Base-by-base conservation (phyloP, 2,797 vertebrate species). In the Cossypha dichroa region DNA sequence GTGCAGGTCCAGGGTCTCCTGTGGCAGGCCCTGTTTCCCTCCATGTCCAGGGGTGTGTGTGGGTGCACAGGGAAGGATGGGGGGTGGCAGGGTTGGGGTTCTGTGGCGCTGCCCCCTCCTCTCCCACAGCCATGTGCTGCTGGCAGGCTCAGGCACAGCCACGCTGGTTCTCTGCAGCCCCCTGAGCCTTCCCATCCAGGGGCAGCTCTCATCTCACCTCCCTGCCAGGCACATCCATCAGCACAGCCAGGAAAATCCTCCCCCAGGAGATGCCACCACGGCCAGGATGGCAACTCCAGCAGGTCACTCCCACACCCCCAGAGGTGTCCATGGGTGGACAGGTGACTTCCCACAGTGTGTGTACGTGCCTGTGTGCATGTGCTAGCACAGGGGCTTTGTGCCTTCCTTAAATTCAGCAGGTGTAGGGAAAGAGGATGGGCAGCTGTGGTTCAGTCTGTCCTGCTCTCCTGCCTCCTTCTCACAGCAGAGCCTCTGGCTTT, bases 231-330 rank as follows among this genome's bases (percentile, higher is more conserved):
- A 48, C 62, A 40, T 48, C 62, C 76, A 33, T 18, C 29, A n/a
- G 51, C 76, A 79, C 41, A 59, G 83, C 13, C 13, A 2, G 66
- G 74, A 56, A 20, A 66, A 36, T 34, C 10, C 14, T 38, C 6
- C 9, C 26, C 4, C 0, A 0, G 58, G 23, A 49, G 49, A 26
- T 43, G 36, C 58, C 54, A 22, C 31, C 25, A 3, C 22, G 36
- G 17, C 59, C 68, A 6, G 10, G 20, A 1, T 1, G 11, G 28
- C 38, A 15, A 0, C 36, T 8, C 4, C 51, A 52, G 43, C 19
- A 6, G 9, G 36, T 31, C 3, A 2, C 63, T 51, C 10, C 74
- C 15, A 13, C 26, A 11, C 5, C 45, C 63, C 0, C 0, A 5
- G 41, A 58, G 58, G 31, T 40, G 63, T 26, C 76, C 0, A 13